Conservation (phyloP, 2,113 vertebrate genomes). For the crab-eating macaque (Macaca fascicularis) region DNA sequence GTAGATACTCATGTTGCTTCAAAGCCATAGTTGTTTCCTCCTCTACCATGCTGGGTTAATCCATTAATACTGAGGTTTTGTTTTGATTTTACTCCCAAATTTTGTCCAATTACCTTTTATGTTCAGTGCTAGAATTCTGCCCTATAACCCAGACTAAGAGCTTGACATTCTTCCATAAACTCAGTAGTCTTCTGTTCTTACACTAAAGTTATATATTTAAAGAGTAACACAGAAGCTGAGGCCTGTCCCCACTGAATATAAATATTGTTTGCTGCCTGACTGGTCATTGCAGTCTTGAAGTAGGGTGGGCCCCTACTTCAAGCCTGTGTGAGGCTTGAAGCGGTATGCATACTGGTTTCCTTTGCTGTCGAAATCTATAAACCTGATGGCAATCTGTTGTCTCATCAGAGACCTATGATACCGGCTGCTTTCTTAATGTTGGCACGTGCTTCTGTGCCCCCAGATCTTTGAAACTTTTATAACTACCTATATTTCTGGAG, state of each 20-base stretch:
- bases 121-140: background rate
- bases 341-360: background rate
- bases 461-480: background rate
- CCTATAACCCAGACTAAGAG: background rate
- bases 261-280: background rate
- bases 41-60: background rate
- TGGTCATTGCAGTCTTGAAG: background rate
- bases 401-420: background rate
- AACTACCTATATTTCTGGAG: background rate
- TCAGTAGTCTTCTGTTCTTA: background rate
- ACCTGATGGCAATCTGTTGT: background rate
- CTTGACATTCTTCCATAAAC: background rate
- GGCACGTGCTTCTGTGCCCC: background rate
- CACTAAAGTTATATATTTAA: background rate
- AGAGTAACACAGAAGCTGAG: background rate
- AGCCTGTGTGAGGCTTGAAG: background rate
- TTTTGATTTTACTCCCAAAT: slow-evolving; percentile 1
- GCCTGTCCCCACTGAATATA: background rate
- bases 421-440: background rate
- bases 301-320: too few species aligned
- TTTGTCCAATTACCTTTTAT: background rate
- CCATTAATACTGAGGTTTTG: background rate
- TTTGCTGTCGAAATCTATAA: background rate
- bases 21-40: background rate
- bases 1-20: background rate